A percentile compares a stretch with the other conserved stretches of the same genome.
phyloP scores from a whole-genome alignment of 2,113 vertebrate species.

The Cephalopholis sonnerati region DNA sequence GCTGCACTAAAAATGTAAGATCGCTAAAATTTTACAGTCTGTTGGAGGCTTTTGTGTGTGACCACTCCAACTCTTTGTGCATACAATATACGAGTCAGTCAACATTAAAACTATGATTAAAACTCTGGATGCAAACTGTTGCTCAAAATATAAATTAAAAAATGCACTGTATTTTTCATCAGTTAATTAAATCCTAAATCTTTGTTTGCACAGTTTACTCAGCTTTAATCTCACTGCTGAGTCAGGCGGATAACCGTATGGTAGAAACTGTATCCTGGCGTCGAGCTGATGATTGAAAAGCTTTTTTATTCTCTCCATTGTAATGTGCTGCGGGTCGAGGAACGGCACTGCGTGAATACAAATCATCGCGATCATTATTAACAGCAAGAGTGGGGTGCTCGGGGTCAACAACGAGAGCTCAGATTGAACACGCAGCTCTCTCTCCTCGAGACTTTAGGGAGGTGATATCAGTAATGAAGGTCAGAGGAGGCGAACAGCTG shows the following conservation, averaged over 20 bases:
- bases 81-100: too few relatives aligned
- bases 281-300: conserved; percentile 51
- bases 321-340: conserved; percentile 18
- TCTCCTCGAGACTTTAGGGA: conserved; percentile 60
- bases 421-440: conserved; percentile 56
- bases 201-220: background rate
- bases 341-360: conserved; percentile 43
- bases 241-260: background rate
- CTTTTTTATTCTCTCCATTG: conserved; percentile 24
- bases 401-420: conserved; percentile 68
- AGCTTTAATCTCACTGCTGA: background rate
- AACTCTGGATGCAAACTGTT: too few relatives aligned
- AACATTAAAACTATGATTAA: background rate
- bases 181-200: background rate
- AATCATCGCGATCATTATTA: conserved; percentile 64
- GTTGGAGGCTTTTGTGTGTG: too few relatives aligned
- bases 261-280: background rate
- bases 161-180: background rate
- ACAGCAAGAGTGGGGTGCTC: conserved; percentile 36
- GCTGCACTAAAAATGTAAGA: too few relatives aligned
- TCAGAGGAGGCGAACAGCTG: conserved; percentile 73
- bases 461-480: conserved; percentile 71
- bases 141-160: background rate
- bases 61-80: too few relatives aligned
- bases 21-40: too few relatives aligned